phyloP scores from a whole-genome alignment of 2,797 vertebrate species.

The Cyclopterus lumpus region DNA sequence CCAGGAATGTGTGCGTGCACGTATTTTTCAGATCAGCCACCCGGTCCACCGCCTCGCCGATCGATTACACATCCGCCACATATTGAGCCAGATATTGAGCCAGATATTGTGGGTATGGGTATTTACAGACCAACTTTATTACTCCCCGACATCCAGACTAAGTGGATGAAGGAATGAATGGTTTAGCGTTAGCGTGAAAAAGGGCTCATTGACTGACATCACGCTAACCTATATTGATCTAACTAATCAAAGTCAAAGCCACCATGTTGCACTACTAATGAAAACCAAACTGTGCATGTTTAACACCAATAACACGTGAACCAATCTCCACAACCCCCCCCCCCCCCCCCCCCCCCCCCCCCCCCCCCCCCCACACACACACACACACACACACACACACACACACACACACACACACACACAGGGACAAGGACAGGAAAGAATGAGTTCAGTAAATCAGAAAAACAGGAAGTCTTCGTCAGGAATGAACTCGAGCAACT shows the following conservation, averaged over 20 bases:
- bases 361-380: conserved; percentile 30
- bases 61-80: too few relatives aligned
- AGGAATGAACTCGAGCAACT: conserved; percentile 52
- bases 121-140: neutral
- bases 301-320: conserved; percentile 16
- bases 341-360: conserved; percentile 16
- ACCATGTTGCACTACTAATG: neutral
- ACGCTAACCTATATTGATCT: neutral
- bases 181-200: neutral
- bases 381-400: conserved; percentile 26
- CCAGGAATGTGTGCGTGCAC: too few relatives aligned
- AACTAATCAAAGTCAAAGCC: conserved; percentile 2
- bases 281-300: conserved; percentile 8
- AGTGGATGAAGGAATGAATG: neutral
- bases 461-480: conserved; percentile 72
- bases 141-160: neutral
- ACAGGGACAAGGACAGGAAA: conserved; percentile 51
- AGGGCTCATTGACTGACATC: too few relatives aligned
- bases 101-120: neutral
- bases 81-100: too few relatives aligned
- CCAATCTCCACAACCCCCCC: conserved; percentile 26
- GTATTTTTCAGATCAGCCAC: too few relatives aligned
- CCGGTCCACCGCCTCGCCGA: too few relatives aligned
- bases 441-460: conserved; percentile 50
- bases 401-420: conserved; percentile 31